phyloP scores from a whole-genome alignment of 2,888 invertebrate species.

The Himalopsyche kuldschensis region DNA sequence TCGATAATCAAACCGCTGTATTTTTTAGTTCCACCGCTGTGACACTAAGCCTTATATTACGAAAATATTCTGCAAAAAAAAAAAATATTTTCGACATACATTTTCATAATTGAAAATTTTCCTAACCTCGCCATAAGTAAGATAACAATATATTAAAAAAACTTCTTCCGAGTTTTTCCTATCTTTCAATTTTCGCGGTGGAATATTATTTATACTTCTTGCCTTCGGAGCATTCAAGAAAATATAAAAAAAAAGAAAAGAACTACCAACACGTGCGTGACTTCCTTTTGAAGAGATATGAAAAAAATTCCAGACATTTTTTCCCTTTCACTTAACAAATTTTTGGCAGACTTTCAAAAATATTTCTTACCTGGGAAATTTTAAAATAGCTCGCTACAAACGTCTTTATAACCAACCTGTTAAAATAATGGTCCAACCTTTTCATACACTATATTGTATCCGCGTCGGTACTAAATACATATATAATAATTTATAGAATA shows the following conservation, averaged over 20 bases:
- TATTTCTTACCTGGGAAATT: neutral
- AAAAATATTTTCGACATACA: too few species aligned
- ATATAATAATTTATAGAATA: too few species aligned
- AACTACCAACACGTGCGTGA: neutral
- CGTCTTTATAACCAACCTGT: neutral
- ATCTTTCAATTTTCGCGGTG: neutral
- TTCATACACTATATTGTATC: neutral
- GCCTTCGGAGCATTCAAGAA: neutral
- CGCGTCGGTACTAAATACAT: too few species aligned
- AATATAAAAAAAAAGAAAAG: neutral
- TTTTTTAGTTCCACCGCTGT: too few species aligned
- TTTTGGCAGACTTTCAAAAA: neutral
- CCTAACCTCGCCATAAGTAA: neutral
- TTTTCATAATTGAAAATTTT: neutral
- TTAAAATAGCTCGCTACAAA: neutral
- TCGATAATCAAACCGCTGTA: too few species aligned
- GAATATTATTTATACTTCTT: neutral
- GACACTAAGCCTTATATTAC: too few species aligned
- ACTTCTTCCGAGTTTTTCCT: neutral
- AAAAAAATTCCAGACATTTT: neutral
- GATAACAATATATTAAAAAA: neutral
- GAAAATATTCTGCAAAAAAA: too few species aligned
- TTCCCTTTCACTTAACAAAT: neutral
- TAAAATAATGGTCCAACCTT: neutral
- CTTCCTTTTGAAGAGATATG: neutral